phyloP scores from a whole-genome alignment of 2,113 vertebrate species.

The Austrofundulus limnaeus region DNA sequence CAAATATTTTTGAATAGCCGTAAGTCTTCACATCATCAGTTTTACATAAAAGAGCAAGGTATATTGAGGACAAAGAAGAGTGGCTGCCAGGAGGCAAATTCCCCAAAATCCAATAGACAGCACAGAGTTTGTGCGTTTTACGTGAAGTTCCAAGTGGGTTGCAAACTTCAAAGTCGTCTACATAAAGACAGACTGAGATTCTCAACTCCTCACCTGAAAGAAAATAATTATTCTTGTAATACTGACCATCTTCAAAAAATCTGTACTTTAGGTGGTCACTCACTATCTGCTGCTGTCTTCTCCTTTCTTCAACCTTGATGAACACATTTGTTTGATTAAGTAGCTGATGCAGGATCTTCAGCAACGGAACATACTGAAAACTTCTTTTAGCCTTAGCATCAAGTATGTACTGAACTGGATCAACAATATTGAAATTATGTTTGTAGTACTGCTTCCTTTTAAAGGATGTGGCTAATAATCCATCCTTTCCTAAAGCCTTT shows the following conservation, averaged over 20 bases:
- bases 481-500: background rate
- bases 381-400: background rate
- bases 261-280: background rate
- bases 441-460: background rate
- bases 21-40: background rate
- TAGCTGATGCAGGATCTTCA: slow-evolving; percentile 1
- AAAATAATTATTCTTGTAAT: background rate
- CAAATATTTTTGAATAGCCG: background rate
- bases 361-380: slow-evolving; percentile 1
- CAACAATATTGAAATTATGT: slow-evolving; percentile 4
- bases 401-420: slow-evolving; percentile 7
- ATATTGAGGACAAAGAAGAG: background rate
- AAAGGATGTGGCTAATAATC: background rate
- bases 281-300: background rate
- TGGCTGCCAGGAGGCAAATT: slow-evolving; percentile 12
- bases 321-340: background rate
- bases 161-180: slow-evolving; percentile 6
- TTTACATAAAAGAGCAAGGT: slow-evolving; percentile 9
- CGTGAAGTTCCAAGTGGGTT: slow-evolving; percentile 10
- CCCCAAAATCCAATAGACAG: slow-evolving; percentile 2
- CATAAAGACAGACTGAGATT: background rate
- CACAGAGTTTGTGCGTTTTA: slow-evolving; percentile 9
- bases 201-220: background rate
- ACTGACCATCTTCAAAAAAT: background rate
- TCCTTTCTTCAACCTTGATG: background rate